Evolutionary conservation across 2,888 invertebrate genomes (phyloP).

Genomic region (Minunthozetes semirufus): DNA sequence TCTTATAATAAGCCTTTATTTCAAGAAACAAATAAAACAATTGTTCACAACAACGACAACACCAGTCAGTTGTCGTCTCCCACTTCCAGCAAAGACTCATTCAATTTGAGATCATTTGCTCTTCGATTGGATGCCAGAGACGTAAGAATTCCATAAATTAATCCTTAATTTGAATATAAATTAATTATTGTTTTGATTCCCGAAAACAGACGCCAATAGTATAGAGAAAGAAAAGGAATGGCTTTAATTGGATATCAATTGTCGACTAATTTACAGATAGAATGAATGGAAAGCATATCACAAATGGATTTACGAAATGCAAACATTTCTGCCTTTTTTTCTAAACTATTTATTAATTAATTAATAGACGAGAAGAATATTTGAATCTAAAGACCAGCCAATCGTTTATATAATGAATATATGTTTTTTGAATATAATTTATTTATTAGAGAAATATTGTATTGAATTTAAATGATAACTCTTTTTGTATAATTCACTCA

Average conservation of each 20-base stretch:
- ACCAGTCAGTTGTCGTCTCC: slow-evolving; percentile 15
- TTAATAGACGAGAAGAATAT: neutral
- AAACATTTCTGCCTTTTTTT: slow-evolving; percentile 28
- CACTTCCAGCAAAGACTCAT: slow-evolving; percentile 23
- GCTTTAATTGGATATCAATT: neutral
- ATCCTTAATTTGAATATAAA: neutral
- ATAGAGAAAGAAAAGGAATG: neutral
- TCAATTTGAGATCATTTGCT: slow-evolving; percentile 27
- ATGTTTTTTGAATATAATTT: neutral
- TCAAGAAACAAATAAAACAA: slow-evolving; percentile 4
- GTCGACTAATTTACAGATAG: neutral
- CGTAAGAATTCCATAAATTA: neutral
- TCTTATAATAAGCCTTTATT: slow-evolving; percentile 19
- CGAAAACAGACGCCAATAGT: slow-evolving; percentile 6
- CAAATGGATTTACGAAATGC: slow-evolving; percentile 8
- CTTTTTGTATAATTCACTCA: neutral
- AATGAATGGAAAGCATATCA: slow-evolving; percentile 5
- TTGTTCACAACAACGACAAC: neutral
- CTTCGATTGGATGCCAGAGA: slow-evolving; percentile 25
- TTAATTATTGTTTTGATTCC: neutral
- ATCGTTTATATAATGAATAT: slow-evolving; percentile 1
- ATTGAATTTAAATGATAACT: neutral
- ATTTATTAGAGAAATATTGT: slow-evolving; percentile 16
- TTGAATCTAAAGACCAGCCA: slow-evolving; percentile 7
- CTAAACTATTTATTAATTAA: neutral